A percentile compares a stretch with the other conserved stretches of the same genome.
These are phyloP conservation scores for Catamblyrhynchus diadema DNA, from an alignment of 2,797 vertebrate species.

Conservation along the genomic window DNA sequence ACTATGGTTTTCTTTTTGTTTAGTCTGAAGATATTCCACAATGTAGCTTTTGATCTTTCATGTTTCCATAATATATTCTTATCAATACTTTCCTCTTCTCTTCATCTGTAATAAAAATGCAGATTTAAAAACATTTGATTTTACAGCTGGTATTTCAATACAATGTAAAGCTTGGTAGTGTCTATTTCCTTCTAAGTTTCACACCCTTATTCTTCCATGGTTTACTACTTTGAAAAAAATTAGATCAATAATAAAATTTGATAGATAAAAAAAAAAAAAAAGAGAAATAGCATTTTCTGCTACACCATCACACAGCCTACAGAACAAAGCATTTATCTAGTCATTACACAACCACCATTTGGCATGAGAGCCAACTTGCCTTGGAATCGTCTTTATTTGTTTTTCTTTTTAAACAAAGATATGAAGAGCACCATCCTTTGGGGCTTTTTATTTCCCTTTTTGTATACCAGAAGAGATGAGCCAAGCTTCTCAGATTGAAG, in stretches of 20 bases:
- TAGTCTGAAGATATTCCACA: background rate
- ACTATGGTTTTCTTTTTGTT: background rate
- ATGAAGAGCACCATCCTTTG: background rate
- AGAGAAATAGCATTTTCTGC: background rate
- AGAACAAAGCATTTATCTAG: background rate
- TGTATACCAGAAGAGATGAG: background rate
- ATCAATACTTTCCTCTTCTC: background rate
- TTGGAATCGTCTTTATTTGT: background rate
- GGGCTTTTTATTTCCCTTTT: rapidly evolving
- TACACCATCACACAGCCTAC: background rate
- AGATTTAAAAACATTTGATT: background rate
- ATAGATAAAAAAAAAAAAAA: background rate
- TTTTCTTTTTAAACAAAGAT: background rate
- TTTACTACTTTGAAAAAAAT: background rate
- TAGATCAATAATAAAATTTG: background rate
- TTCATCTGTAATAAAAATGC: background rate
- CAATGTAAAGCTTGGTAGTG: background rate
- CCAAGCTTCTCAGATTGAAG: background rate
- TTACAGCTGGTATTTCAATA: background rate
- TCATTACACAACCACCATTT: background rate
- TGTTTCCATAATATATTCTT: background rate
- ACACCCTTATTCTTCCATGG: background rate
- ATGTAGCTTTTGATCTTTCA: background rate
- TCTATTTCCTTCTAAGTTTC: background rate
- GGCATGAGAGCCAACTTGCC: background rate